These are phyloP conservation scores for Erinaceus europaeus DNA, from an alignment of 2,113 vertebrate genomes.

Conservation along the genomic window DNA sequence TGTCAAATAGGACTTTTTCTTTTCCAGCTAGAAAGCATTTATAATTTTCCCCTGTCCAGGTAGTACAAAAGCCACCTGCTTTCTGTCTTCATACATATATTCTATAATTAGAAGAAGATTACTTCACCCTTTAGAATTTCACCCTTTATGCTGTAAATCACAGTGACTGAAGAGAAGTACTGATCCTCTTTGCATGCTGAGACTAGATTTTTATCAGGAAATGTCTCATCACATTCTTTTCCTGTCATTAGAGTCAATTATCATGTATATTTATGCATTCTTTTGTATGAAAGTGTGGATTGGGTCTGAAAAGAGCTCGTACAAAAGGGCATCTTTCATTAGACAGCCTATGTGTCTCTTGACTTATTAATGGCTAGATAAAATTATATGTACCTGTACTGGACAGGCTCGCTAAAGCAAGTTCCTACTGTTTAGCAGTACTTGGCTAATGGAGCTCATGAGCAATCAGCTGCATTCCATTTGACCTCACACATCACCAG, in stretches of 20 bases:
- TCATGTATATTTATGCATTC: conserved; percentile 72
- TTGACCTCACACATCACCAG: conserved; percentile 15
- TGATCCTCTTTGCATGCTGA: conserved; percentile 44
- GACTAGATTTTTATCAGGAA: conserved; percentile 73
- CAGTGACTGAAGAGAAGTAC: conserved; percentile 17
- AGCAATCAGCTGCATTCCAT: conserved; percentile 6
- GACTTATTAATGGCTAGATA: conserved; percentile 57
- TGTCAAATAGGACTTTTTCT: conserved; percentile 20
- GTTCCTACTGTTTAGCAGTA: conserved; percentile 8
- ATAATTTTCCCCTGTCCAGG: conserved; percentile 36
- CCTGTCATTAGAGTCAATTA: conserved; percentile 74
- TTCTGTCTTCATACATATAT: conserved; percentile 20
- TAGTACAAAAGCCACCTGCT: conserved; percentile 44
- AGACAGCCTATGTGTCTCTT: conserved; percentile 53
- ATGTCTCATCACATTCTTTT: conserved; percentile 74
- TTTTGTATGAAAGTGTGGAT: conserved; percentile 61
- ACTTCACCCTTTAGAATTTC: conserved; percentile 50
- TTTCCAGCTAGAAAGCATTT: background rate
- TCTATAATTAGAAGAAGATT: conserved; percentile 45
- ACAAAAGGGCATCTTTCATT: conserved; percentile 70
- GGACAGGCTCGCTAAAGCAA: conserved; percentile 26
- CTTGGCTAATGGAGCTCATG: background rate
- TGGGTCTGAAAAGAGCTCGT: conserved; percentile 53
- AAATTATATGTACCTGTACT: conserved; percentile 26
- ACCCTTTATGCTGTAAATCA: conserved; percentile 56